Conservation (phyloP, 2,888 invertebrate species). For the Epistrophe eligans region DNA sequence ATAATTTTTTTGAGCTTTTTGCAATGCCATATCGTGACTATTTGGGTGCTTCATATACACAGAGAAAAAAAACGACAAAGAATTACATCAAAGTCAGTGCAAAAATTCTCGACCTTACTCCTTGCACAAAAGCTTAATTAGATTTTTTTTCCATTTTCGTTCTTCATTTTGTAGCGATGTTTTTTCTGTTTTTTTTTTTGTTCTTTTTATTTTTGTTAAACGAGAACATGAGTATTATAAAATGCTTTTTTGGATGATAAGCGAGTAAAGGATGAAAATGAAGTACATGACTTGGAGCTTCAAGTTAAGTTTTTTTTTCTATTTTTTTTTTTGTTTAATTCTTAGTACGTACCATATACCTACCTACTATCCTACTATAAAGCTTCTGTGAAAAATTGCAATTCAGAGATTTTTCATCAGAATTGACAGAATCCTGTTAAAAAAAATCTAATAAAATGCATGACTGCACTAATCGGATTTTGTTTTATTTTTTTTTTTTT, state of each 20-base stretch:
- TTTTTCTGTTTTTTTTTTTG: conserved; percentile 13
- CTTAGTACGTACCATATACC: neutral
- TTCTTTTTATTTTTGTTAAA: conserved; percentile 27
- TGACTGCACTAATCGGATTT: conserved; percentile 17
- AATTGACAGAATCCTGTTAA: conserved; percentile 14
- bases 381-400: conserved; percentile 10
- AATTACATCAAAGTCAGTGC: conserved; percentile 32
- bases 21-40: neutral
- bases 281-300: conserved; percentile 29
- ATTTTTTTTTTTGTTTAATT: neutral
- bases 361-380: neutral
- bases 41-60: neutral
- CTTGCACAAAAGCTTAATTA: conserved; percentile 22
- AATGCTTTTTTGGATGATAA: conserved; percentile 32
- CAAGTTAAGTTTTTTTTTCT: neutral
- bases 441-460: conserved; percentile 22
- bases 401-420: conserved; percentile 24
- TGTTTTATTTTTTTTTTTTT: neutral
- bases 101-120: conserved; percentile 1
- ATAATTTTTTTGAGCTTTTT: neutral
- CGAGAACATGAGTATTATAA: conserved; percentile 48
- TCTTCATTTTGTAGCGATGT: neutral
- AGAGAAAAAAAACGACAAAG: neutral
- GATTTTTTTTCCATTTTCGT: conserved; percentile 33
- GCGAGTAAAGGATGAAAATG: conserved; percentile 33